Evolutionary conservation across 2,797 vertebrate genomes (phyloP).

Genomic region (Mormyrops attenuatus): DNA sequence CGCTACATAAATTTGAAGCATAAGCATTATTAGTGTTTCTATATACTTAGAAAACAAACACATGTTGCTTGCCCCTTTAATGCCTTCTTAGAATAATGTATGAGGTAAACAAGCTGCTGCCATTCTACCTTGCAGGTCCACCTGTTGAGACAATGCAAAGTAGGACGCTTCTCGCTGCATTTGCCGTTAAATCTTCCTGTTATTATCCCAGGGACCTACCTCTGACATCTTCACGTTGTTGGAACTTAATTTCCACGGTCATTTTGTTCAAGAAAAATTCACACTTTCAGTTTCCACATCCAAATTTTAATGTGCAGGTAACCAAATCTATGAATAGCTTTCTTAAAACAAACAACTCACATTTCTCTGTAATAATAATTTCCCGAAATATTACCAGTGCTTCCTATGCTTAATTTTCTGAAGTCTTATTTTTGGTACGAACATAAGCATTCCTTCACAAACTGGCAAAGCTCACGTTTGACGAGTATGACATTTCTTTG

Average conservation of each 20-base stretch:
- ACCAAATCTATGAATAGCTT: background rate
- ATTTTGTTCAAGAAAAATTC: background rate
- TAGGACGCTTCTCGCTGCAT: background rate
- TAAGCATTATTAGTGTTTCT: background rate
- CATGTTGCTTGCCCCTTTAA: background rate
- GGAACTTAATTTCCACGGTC: background rate
- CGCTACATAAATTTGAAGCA: background rate
- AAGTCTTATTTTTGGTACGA: background rate
- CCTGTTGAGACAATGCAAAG: slow-evolving; percentile 5
- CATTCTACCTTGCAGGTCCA: background rate
- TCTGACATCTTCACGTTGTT: background rate
- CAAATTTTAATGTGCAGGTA: background rate
- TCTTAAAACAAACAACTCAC: background rate
- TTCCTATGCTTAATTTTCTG: background rate
- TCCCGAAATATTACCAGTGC: background rate
- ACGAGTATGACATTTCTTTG: background rate
- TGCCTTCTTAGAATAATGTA: background rate
- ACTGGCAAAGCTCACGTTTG: background rate
- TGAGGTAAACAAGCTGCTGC: background rate
- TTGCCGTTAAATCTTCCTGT: background rate
- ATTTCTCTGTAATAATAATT: background rate
- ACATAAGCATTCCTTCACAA: background rate
- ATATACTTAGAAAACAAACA: background rate
- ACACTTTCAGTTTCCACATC: background rate
- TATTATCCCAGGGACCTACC: slow-evolving; percentile 2